A percentile compares a stretch with the other conserved stretches of the same genome.
Conservation (phyloP, 2,888 invertebrate genomes). For the Papilio elwesi region DNA sequence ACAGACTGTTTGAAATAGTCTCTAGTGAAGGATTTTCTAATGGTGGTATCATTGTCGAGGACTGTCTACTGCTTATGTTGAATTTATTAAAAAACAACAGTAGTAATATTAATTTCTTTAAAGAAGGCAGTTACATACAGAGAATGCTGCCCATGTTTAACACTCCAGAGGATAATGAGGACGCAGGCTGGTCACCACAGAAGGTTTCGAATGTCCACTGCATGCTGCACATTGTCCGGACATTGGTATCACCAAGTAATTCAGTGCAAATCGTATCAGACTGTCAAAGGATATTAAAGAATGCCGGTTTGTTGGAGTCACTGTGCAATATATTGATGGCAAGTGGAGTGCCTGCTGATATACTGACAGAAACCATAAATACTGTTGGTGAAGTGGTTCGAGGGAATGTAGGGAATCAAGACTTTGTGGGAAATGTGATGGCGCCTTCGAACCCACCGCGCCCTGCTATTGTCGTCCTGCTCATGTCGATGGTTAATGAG, state of each 20-base stretch:
- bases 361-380: slow-evolving; percentile 97
- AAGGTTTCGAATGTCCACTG: slow-evolving; percentile 97
- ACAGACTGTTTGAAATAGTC: slow-evolving; percentile 96
- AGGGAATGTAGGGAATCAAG: slow-evolving; percentile 95
- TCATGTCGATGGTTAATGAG: slow-evolving; percentile 99
- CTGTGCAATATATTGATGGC: slow-evolving; percentile 97
- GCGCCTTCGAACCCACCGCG: slow-evolving; percentile 97
- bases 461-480: slow-evolving; percentile 95
- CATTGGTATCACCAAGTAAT: slow-evolving; percentile 96
- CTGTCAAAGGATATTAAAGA: slow-evolving; percentile 95
- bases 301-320: slow-evolving; percentile 85
- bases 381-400: slow-evolving; percentile 97
- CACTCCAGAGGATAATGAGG: slow-evolving; percentile 88
- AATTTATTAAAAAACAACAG: slow-evolving; percentile 97
- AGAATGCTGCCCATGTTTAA: slow-evolving; percentile 94
- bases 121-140: slow-evolving; percentile 98
- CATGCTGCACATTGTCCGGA: slow-evolving; percentile 94
- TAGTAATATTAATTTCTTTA: slow-evolving; percentile 99
- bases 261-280: slow-evolving; percentile 91
- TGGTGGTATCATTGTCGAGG: slow-evolving; percentile 99
- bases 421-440: slow-evolving; percentile 94
- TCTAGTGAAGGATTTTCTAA: slow-evolving; percentile 95
- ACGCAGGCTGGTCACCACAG: slow-evolving; percentile 94
- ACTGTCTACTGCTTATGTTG: slow-evolving; percentile 96
- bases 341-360: slow-evolving; percentile 97